Evolutionary conservation across 1,140 invertebrate species (phyloP).

Genomic region (Trichomalopsis sarcophagae): DNA sequence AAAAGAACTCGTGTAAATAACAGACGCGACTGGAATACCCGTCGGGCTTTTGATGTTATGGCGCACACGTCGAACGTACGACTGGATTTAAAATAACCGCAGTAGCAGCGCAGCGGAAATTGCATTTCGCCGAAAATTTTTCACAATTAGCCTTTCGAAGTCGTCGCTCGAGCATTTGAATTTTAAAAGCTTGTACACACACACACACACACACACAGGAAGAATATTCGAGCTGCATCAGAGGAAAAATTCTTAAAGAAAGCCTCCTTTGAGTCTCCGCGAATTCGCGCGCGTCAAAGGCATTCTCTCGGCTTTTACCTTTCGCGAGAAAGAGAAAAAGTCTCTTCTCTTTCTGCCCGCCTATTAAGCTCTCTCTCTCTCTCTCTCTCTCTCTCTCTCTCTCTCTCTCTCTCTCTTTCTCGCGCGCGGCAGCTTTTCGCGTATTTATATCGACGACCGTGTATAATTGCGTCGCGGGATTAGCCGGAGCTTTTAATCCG

Average conservation of each 20-base stretch:
- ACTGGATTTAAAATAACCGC: not conserved
- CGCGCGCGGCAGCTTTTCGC: not conserved
- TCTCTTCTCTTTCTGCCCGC: not conserved
- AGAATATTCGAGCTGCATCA: not conserved
- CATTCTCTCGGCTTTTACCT: not conserved
- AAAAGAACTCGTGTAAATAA: not conserved
- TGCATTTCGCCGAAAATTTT: conserved; percentile 11
- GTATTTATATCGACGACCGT: not conserved
- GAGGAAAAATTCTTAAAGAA: conserved; percentile 6
- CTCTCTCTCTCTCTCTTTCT: too few relatives aligned
- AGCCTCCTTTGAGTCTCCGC: not conserved
- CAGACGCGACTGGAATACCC: not conserved
- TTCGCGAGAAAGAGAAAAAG: not conserved
- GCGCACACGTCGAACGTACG: not conserved
- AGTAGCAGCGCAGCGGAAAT: not conserved
- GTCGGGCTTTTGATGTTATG: not conserved
- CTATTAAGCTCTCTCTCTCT: not conserved
- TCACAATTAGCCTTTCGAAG: not conserved
- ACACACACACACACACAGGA: not conserved
- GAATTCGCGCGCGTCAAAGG: not conserved
- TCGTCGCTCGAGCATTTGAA: not conserved
- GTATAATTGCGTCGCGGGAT: not conserved
- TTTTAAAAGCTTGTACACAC: not conserved
- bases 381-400: too few relatives aligned
- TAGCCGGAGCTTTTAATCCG: not conserved